phyloP scores from a whole-genome alignment of 2,797 vertebrate genomes.

The Trachurus trachurus region DNA sequence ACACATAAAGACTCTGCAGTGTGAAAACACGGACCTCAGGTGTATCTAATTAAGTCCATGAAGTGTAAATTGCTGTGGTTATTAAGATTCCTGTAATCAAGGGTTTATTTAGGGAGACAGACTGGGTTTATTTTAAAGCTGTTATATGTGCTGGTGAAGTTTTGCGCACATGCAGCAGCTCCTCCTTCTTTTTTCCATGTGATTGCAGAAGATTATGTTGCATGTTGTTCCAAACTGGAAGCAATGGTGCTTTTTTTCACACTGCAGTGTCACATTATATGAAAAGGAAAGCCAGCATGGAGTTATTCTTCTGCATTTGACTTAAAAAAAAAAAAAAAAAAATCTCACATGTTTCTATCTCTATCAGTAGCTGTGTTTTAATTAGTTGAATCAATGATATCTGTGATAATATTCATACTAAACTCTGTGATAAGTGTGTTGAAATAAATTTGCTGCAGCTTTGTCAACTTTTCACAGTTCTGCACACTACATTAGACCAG shows the following conservation, averaged over 20 bases:
- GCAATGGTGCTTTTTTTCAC: not conserved
- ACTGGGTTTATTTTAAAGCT: constrained; percentile 47
- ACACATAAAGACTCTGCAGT: constrained; percentile 46
- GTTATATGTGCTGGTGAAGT: not conserved
- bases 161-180: not conserved
- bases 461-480: not conserved
- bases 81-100: constrained; percentile 58
- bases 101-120: constrained; percentile 36
- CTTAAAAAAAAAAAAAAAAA: too few relatives aligned
- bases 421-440: not conserved
- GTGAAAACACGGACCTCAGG: constrained; percentile 38
- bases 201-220: not conserved
- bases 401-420: not conserved
- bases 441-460: not conserved
- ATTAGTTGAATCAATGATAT: not conserved
- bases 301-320: too few relatives aligned
- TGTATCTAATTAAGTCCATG: constrained; percentile 41
- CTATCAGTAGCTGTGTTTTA: not conserved
- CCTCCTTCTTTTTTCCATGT: not conserved
- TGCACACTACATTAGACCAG: too few relatives aligned
- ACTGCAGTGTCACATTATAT: not conserved
- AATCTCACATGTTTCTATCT: too few relatives aligned
- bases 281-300: not conserved
- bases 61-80: constrained; percentile 46
- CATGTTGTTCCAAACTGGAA: constrained; percentile 4